Conservation (phyloP, 2,113 vertebrate genomes). For the Amphilophus citrinellus region DNA sequence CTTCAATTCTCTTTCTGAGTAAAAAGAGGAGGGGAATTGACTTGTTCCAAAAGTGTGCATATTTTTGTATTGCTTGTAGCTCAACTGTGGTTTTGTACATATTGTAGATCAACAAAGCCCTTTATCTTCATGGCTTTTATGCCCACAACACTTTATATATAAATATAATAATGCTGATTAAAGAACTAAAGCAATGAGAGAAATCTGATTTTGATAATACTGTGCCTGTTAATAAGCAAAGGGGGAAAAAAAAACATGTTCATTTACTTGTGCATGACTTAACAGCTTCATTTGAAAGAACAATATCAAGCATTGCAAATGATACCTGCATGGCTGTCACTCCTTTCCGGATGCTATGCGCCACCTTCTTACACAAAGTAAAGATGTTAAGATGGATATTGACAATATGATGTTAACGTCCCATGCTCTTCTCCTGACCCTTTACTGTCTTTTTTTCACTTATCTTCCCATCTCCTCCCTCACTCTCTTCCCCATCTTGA, state of each 20-base stretch:
- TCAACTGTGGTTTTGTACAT: constrained; percentile 9
- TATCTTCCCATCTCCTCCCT: constrained; percentile 45
- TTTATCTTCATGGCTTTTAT: not conserved
- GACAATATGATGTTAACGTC: constrained; percentile 44
- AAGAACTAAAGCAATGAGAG: not conserved
- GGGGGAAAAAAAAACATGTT: not conserved
- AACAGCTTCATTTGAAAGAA: constrained; percentile 1
- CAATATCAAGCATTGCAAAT: constrained; percentile 26
- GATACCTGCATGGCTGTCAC: not conserved
- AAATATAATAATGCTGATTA: too few species aligned
- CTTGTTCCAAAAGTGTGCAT: constrained; percentile 3
- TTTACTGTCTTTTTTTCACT: constrained; percentile 22
- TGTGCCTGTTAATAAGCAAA: not conserved
- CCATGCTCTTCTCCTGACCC: not conserved
- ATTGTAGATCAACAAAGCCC: not conserved
- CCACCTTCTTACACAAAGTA: constrained; percentile 15
- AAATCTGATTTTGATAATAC: not conserved
- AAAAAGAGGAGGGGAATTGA: constrained; percentile 25
- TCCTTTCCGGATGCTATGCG: not conserved
- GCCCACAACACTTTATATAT: not conserved
- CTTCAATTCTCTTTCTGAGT: constrained; percentile 62
- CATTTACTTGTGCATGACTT: not conserved
- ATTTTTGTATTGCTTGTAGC: constrained; percentile 23
- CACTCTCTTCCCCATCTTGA: not conserved
- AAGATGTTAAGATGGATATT: constrained; percentile 31